Evolutionary conservation across 2,888 invertebrate genomes (phyloP).

Genomic region (Dryobotodes eremita): DNA sequence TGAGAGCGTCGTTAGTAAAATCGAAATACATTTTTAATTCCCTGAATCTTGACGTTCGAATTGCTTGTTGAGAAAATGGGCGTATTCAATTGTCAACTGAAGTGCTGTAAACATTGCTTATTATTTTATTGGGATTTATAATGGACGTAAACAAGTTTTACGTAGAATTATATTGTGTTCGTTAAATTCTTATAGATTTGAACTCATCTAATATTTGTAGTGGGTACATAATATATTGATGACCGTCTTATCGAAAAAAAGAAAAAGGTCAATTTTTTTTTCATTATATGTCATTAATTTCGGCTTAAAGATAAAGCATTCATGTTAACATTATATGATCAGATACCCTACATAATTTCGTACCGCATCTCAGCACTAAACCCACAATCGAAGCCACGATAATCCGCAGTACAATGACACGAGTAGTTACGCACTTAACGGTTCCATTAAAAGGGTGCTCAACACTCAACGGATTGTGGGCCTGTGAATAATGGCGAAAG

Average conservation of each 20-base stretch:
- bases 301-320: slow-evolving; percentile 1
- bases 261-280: too few relatives aligned
- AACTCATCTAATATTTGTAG: too few relatives aligned
- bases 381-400: slow-evolving; percentile 69
- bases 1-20: slow-evolving; percentile 71
- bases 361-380: not conserved
- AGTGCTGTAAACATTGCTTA: slow-evolving; percentile 41
- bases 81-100: slow-evolving; percentile 36
- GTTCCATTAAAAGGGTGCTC: slow-evolving; percentile 82
- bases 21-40: slow-evolving; percentile 73
- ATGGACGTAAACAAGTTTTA: slow-evolving; percentile 15
- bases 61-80: slow-evolving; percentile 49
- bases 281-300: not conserved
- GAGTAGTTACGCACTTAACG: slow-evolving; percentile 79
- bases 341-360: not conserved
- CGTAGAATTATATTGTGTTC: not conserved
- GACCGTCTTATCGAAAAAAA: too few relatives aligned
- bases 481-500: slow-evolving; percentile 84
- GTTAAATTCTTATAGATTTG: too few relatives aligned
- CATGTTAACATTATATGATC: slow-evolving; percentile 8
- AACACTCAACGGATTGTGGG: slow-evolving; percentile 80
- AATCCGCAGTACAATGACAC: slow-evolving; percentile 80
- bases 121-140: slow-evolving; percentile 22
- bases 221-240: too few relatives aligned
- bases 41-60: slow-evolving; percentile 42